Percentiles rank a stretch among this genome's conserved stretches.
These are phyloP conservation scores for Corvus moneduloides DNA, from an alignment of 2,113 vertebrate genomes.

Conservation along the genomic window DNA sequence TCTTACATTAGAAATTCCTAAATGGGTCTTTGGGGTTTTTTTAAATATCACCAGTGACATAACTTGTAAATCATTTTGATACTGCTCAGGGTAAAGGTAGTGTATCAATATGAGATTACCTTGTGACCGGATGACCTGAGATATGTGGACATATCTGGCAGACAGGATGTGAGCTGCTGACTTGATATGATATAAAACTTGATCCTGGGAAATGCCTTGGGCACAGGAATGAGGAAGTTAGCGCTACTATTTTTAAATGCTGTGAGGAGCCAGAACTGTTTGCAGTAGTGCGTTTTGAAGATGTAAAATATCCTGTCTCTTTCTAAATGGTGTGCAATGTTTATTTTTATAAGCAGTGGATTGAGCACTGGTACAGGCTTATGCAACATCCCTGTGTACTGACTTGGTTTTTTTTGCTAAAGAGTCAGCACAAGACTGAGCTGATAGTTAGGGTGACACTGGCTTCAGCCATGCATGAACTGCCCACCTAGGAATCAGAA, in stretches of 20 bases:
- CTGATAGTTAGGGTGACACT: neutral
- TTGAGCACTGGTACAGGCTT: neutral
- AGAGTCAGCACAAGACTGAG: neutral
- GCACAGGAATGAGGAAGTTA: conserved; percentile 47
- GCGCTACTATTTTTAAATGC: conserved; percentile 53
- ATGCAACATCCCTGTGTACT: neutral
- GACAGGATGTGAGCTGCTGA: conserved; percentile 32
- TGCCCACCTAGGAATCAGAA: neutral
- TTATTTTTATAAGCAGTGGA: neutral
- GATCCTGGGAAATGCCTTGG: conserved; percentile 46
- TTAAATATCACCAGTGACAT: neutral
- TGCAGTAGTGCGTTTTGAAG: neutral
- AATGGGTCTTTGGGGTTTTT: neutral
- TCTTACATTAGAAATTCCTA: neutral
- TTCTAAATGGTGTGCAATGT: neutral
- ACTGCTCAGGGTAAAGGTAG: neutral
- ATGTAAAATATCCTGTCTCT: neutral
- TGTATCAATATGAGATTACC: neutral
- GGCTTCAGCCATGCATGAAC: neutral
- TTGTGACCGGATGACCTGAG: neutral
- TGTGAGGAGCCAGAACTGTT: neutral
- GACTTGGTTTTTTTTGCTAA: neutral
- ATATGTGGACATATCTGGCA: neutral
- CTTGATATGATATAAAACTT: conserved; percentile 7
- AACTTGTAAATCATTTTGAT: neutral